Evolutionary conservation across 2,113 vertebrate genomes (phyloP), one percentile per base, ranked within the genome.

Genomic region (Thomomys bottae): DNA sequence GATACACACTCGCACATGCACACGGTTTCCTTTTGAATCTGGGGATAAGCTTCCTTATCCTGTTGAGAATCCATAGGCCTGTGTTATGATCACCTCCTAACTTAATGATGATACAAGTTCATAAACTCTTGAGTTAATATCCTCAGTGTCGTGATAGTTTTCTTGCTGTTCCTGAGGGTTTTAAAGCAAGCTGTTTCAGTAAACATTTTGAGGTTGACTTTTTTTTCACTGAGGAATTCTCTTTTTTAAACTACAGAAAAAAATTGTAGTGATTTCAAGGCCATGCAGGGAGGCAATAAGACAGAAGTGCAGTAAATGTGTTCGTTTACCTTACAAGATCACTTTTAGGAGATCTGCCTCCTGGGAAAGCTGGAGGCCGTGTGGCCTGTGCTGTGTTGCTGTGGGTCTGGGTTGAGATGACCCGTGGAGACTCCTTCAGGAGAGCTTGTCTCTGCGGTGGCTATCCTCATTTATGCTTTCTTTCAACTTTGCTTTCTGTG

Each of bases 21-120:
- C 10, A 88, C 12, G 5, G 11, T 59, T 76, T 76, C 36, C 49
- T 32, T 26, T 5, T 61, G 11, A 42, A 42, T 34, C 36, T 18
- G 30, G 2, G 2, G 23, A 14, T 82, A 26, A 20, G 6, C 9
- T 12, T 8, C n/a, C 15, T 28, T 3, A 10, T 5, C 11, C 4
- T 21, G 2, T 30, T 9, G 20, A 80, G 32, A 36, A 40, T 54
- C 9, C 10, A 45, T 70, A 34, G 6, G 10, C 3, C 38, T 61
- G 8, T n/a, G 1, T 20, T 89, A 1, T 75, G 59, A 34, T 11
- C 5, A 38, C 40, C 66, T 71, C 54, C 77, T 38, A 30, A 77
- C 63, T 78, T 89, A 1, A 84, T 67, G 5, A 32, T 63, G 68
- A 70, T 67, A 70, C 12, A 80, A 57, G 28, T 64, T 6, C 67